These are phyloP conservation scores for Platyrinchus mystaceus DNA, from an alignment of 2,797 vertebrate species.

Conservation along the genomic window DNA sequence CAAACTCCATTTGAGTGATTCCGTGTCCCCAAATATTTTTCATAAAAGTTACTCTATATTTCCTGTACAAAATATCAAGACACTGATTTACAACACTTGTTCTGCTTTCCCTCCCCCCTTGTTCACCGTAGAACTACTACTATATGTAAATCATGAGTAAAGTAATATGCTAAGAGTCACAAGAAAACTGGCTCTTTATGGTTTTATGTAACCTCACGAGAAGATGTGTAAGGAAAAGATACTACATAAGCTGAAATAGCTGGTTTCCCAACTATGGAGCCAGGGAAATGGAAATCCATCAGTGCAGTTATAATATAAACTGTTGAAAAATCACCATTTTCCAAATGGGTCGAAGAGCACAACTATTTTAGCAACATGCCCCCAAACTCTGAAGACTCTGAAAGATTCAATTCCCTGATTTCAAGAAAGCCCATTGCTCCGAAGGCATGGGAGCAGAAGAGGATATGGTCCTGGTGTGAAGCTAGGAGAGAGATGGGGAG, in stretches of 20 bases:
- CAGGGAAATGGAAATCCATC: neutral
- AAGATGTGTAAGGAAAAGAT: neutral
- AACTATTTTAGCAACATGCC: neutral
- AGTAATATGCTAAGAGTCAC: neutral
- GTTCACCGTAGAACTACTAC: neutral
- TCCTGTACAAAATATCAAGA: neutral
- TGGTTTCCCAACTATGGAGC: neutral
- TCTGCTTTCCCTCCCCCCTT: neutral
- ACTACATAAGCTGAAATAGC: neutral
- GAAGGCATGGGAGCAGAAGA: neutral
- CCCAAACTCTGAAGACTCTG: neutral
- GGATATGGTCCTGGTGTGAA: rapidly evolving
- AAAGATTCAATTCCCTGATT: neutral
- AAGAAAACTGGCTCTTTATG: neutral
- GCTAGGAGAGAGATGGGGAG: neutral
- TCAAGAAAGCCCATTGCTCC: neutral
- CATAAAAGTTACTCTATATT: neutral
- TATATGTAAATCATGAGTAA: neutral
- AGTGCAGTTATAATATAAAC: neutral
- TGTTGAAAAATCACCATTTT: neutral
- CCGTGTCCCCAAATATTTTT: neutral
- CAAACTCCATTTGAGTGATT: neutral
- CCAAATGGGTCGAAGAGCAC: neutral
- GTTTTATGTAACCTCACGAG: neutral
- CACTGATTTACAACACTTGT: neutral